A percentile compares a stretch with the other conserved stretches of the same genome.
These are phyloP conservation scores for Stratiomys singularior DNA, from an alignment of 2,888 invertebrate genomes.

Conservation along the genomic window DNA sequence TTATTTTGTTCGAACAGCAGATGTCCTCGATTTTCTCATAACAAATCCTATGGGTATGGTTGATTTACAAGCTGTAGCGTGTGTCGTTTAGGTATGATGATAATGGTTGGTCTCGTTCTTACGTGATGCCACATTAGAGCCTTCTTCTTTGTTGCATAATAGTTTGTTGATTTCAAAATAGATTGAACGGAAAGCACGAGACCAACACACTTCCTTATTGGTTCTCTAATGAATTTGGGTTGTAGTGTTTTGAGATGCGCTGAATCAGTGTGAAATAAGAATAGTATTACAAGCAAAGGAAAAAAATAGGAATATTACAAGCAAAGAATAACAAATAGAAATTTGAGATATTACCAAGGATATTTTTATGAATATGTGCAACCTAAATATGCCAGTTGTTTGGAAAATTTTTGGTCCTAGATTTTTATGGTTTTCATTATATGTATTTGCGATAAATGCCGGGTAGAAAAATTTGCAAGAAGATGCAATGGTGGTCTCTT, in stretches of 20 bases:
- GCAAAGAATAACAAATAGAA: not conserved
- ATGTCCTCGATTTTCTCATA: not conserved
- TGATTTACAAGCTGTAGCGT: conserved; percentile 3
- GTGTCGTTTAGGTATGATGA: conserved; percentile 16
- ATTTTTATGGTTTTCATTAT: too few species aligned
- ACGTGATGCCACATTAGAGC: conserved; percentile 37
- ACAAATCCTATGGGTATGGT: conserved; percentile 11
- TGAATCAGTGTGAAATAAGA: conserved; percentile 22
- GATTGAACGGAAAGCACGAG: conserved; percentile 45
- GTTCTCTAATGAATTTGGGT: not conserved
- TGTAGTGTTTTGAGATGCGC: conserved; percentile 32
- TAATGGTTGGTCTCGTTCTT: not conserved
- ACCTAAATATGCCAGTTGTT: too few species aligned
- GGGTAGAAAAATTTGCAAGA: too few species aligned
- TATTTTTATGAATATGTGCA: not conserved
- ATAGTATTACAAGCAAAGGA: not conserved
- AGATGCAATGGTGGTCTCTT: too few species aligned
- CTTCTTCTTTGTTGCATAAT: conserved; percentile 28
- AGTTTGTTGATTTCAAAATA: conserved; percentile 31
- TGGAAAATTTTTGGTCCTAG: too few species aligned
- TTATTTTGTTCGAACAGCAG: not conserved
- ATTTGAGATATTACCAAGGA: not conserved
- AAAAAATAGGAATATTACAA: not conserved
- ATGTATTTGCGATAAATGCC: too few species aligned
- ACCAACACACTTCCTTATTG: conserved; percentile 48